Base-by-base conservation (phyloP, 2,888 invertebrate species). In the Oxytorus armatus region DNA sequence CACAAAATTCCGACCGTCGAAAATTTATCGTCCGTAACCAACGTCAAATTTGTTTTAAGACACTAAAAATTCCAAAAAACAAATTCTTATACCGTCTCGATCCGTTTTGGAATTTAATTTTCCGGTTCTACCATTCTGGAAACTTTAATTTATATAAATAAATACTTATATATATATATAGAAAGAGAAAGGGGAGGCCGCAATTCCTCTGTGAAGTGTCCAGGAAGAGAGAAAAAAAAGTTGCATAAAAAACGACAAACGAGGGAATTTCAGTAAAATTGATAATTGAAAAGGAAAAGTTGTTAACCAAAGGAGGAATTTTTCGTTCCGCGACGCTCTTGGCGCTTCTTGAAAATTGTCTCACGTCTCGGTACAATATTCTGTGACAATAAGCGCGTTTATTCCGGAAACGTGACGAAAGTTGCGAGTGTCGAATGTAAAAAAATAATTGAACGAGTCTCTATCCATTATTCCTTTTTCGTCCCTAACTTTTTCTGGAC, bases 331-430 rank as follows among this genome's bases (percentile, higher is more conserved):
- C 36, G 23, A 75, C 42, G 51, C 36, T 44, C n/a, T n/a, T n/a
- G n/a, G n/a, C n/a, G n/a, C n/a, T n/a, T n/a, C n/a, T n/a, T n/a
- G n/a, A n/a, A n/a, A n/a, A n/a, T n/a, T n/a, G n/a, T n/a, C n/a
- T n/a, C n/a, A n/a, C n/a, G n/a, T n/a, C n/a, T n/a, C n/a, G n/a
- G n/a, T n/a, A n/a, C n/a, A n/a, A n/a, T n/a, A 68, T 66, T 55
- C 59, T 70, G 76, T 72, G 75, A 79, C 79, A 66, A 79, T 75
- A 59, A 65, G 47, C 70, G 49, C 57, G 74, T 74, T 59, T 36
- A 21, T 53, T 33, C 23, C 33, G 16, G 14, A 42, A 44, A 18
- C 23, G 42, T 5, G 33, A 47, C 18, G 51, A 73, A 44, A 55
- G 14, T 68, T 49, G 25, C 51, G 36, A 25, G 33, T 51, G 65